A percentile compares a stretch with the other conserved stretches of the same genome.
phyloP scores from a whole-genome alignment of 2,113 vertebrate species.

The Promerops cafer region DNA sequence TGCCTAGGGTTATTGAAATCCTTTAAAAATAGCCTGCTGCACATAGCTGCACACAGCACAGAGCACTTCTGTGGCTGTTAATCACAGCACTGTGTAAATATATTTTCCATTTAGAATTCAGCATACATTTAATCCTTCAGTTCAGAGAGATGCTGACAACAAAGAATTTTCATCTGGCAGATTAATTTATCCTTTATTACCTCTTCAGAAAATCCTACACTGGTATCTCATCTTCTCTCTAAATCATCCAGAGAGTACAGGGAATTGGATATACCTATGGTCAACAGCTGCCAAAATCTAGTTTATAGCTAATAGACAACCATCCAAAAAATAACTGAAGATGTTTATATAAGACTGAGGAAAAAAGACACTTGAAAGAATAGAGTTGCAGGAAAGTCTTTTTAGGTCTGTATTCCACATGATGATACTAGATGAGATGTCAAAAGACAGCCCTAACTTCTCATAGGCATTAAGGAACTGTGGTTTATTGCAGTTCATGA shows the following conservation, averaged over 20 bases:
- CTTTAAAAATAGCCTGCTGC: background rate
- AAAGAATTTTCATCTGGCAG: background rate
- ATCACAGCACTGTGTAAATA: background rate
- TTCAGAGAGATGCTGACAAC: background rate
- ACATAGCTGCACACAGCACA: background rate
- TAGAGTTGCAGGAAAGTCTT: background rate
- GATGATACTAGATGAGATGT: background rate
- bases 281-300: background rate
- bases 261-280: background rate
- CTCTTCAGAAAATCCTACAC: background rate
- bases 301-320: background rate
- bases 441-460: background rate
- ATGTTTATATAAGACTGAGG: background rate
- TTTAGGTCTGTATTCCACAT: background rate
- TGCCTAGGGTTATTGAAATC: background rate
- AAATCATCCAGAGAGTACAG: background rate
- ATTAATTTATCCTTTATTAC: background rate
- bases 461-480: background rate
- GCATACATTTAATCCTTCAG: background rate
- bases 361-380: background rate
- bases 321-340: background rate
- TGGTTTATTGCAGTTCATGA: background rate
- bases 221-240: background rate
- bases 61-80: background rate
- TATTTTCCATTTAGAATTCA: background rate